Conservation (phyloP, 2,113 vertebrate genomes). For the Charina bottae region DNA sequence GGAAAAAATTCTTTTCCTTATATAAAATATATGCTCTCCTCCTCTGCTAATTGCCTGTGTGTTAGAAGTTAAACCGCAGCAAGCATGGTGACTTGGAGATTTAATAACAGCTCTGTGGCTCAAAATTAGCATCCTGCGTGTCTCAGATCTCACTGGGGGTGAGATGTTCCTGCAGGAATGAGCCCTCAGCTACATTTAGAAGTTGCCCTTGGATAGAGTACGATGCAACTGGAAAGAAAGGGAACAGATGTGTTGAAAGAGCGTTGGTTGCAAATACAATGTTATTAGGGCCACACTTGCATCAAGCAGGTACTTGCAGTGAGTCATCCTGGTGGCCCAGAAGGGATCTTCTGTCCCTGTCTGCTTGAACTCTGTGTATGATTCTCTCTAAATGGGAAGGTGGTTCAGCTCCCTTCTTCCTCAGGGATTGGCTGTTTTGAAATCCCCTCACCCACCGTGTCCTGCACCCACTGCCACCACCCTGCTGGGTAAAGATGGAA, state of each 20-base stretch:
- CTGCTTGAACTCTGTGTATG: background rate
- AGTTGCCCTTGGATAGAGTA: background rate
- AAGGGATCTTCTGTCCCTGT: background rate
- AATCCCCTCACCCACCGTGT: background rate
- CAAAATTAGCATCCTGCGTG: conserved; percentile 43
- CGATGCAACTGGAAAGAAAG: background rate
- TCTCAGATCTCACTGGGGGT: background rate
- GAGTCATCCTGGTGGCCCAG: background rate
- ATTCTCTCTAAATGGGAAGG: background rate
- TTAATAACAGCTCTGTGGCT: conserved; percentile 41
- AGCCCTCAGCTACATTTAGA: background rate
- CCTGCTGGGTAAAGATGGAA: background rate
- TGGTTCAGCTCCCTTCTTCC: background rate
- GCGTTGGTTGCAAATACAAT: background rate
- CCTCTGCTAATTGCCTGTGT: conserved; percentile 52
- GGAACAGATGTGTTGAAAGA: background rate
- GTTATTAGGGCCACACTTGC: background rate
- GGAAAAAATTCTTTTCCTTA: conserved; percentile 27
- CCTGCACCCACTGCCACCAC: background rate
- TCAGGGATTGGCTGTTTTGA: background rate
- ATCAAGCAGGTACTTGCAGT: background rate
- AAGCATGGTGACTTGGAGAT: conserved; percentile 28
- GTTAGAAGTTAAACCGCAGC: conserved; percentile 54
- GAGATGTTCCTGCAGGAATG: background rate
- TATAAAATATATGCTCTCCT: conserved; percentile 45